Conservation (phyloP, 2,888 invertebrate species). For the Drosophila peninsularis region DNA sequence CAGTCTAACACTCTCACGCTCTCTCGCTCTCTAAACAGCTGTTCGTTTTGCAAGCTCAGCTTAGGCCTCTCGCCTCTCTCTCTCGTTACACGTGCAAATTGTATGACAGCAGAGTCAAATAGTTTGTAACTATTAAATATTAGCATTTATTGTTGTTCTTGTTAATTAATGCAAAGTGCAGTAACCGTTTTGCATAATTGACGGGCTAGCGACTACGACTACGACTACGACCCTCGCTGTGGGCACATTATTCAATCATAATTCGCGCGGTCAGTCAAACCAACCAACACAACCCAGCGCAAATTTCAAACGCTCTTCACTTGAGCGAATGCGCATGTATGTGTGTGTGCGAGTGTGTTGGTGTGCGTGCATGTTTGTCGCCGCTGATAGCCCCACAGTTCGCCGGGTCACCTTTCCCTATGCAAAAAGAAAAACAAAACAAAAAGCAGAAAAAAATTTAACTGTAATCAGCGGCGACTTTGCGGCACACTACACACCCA, state of each 20-base stretch:
- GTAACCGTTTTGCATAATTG: slow-evolving; percentile 80
- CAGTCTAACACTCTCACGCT: slow-evolving; percentile 3
- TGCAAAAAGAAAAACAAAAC: slow-evolving; percentile 62
- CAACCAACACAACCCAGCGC: slow-evolving; percentile 36
- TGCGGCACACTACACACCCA: slow-evolving; percentile 61
- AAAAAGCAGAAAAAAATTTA: slow-evolving; percentile 42
- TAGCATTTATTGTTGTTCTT: slow-evolving; percentile 24
- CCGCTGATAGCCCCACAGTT: slow-evolving; percentile 74
- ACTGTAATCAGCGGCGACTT: slow-evolving; percentile 67
- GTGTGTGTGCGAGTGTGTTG: slow-evolving; percentile 19
- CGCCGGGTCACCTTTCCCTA: slow-evolving; percentile 79
- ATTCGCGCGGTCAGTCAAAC: slow-evolving; percentile 69
- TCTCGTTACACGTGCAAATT: slow-evolving; percentile 51
- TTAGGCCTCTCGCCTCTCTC: slow-evolving; percentile 20
- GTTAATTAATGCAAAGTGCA: slow-evolving; percentile 79
- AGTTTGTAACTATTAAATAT: slow-evolving; percentile 28
- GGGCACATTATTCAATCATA: slow-evolving; percentile 79
- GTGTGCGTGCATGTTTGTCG: slow-evolving; percentile 72
- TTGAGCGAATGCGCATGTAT: slow-evolving; percentile 15
- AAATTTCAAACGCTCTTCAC: slow-evolving; percentile 60
- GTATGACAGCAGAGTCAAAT: slow-evolving; percentile 26
- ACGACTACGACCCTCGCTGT: slow-evolving; percentile 52
- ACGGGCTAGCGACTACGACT: slow-evolving; percentile 56
- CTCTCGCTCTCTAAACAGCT: slow-evolving; percentile 44
- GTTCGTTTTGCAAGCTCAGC: slow-evolving; percentile 46